Evolutionary conservation across 2,113 vertebrate genomes (phyloP).

Genomic region (Mormoops blainvillei): DNA sequence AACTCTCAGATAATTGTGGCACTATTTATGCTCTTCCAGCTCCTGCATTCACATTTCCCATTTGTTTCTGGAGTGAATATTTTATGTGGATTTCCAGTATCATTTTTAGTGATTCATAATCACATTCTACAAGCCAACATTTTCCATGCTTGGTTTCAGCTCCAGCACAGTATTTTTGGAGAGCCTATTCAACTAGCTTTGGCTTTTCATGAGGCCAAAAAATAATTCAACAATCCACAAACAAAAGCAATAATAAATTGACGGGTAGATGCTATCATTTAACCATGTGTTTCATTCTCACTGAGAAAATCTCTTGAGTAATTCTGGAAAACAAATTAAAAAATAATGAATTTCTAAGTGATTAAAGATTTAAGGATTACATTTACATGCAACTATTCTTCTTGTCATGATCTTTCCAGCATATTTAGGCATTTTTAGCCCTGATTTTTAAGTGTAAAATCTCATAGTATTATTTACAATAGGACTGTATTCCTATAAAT

Average conservation of each 20-base stretch:
- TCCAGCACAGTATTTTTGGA: slow-evolving; percentile 27
- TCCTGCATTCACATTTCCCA: slow-evolving; percentile 30
- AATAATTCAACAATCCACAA: slow-evolving; percentile 49
- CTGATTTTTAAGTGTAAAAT: slow-evolving; percentile 14
- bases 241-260: slow-evolving; percentile 57
- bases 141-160: slow-evolving; percentile 54
- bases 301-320: slow-evolving; percentile 49
- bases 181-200: slow-evolving; percentile 44
- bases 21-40: slow-evolving; percentile 14
- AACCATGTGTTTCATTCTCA: slow-evolving; percentile 55
- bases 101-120: slow-evolving; percentile 55
- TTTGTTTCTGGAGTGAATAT: slow-evolving; percentile 52
- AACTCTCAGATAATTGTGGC: slow-evolving; percentile 17
- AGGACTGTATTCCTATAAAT: slow-evolving; percentile 8
- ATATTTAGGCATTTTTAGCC: neutral
- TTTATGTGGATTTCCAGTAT: slow-evolving; percentile 51
- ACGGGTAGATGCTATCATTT: slow-evolving; percentile 43
- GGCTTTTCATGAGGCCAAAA: slow-evolving; percentile 44
- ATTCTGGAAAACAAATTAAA: slow-evolving; percentile 62
- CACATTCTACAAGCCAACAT: slow-evolving; percentile 34
- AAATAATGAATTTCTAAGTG: slow-evolving; percentile 58
- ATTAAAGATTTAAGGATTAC: neutral
- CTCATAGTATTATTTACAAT: slow-evolving; percentile 17
- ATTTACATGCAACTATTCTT: slow-evolving; percentile 28
- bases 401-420: neutral